Evolutionary conservation across 2,797 vertebrate genomes (phyloP), one percentile per base, ranked within the genome.

Genomic region (Cheracebus regulus): DNA sequence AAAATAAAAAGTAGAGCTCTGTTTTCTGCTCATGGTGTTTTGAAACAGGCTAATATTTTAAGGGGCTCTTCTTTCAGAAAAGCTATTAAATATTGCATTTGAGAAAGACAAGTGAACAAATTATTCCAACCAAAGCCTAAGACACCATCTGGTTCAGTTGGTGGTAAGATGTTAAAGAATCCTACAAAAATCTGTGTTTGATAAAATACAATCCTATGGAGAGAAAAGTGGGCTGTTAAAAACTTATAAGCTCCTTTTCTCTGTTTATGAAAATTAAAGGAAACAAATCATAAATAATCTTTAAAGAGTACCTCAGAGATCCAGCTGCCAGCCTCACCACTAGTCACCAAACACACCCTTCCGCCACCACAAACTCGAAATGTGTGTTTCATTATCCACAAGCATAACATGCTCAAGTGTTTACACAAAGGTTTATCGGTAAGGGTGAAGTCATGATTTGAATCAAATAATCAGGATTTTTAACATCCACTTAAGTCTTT

Each of bases 71-170:
- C 39, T 93, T 96, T 86, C 57, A 52, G 55, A 93, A 64, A n/a
- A 72, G 22, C 46, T 96, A 46, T 13, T 96, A 96, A 92, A 64
- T 90, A 94, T 52, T 50, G 79, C 73, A 92, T 85, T 95, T 97
- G 90, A 98, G 93, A 92, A 95, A 97, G 97, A 92, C 72, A 97
- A 98, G 98, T 73, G 72, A 97, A 46, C 64, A 30, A 88, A 39
- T 97, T 93, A 96, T 90, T 85, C 92, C 89, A 98, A 97, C 90
- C 15, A 96, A 96, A n/a, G 24, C 87, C 97, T 96, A 91, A 92
- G 91, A 96, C 92, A 73, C 39, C 79, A 96, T 94, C 94, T 98
- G 95, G 95, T 76, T 97, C 80, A 93, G 64, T 28, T 87, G 86
- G 81, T 96, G 85, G 93, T 72, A 97, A 94, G 85, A 92, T 52